Conservation (phyloP, 2,797 vertebrate genomes). For the Cuculus canorus region DNA sequence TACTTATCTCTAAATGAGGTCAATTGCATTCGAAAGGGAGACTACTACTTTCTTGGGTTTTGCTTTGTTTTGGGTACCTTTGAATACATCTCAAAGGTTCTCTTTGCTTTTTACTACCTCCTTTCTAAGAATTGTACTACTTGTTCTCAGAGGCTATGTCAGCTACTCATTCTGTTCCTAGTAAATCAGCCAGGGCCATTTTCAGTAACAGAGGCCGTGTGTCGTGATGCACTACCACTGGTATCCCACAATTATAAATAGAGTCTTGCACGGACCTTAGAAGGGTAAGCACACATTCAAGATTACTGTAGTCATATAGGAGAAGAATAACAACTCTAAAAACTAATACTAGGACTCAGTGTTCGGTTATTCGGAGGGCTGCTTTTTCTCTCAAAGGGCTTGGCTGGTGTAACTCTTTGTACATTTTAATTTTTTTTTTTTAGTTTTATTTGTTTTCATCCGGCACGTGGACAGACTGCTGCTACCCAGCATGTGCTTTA, state of each 20-base stretch:
- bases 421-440: neutral
- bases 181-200: conserved; percentile 15
- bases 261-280: neutral
- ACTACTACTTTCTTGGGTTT: neutral
- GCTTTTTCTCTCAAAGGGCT: conserved; percentile 23
- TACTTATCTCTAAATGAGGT: neutral
- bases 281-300: conserved; percentile 16
- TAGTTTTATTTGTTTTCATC: neutral
- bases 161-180: neutral
- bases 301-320: neutral
- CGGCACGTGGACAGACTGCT: neutral
- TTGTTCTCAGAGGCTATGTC: neutral
- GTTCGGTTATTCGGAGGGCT: conserved; percentile 25
- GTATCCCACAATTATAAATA: conserved; percentile 63
- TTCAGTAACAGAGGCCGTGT: conserved; percentile 19
- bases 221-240: neutral
- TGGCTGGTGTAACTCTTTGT: neutral
- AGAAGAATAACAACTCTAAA: conserved; percentile 12
- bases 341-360: neutral
- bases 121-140: neutral
- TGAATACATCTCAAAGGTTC: neutral
- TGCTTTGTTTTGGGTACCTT: neutral
- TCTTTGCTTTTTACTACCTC: neutral
- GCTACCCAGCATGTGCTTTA: neutral
- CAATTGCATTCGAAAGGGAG: neutral